Percentiles rank a stretch among this genome's conserved stretches.
These are phyloP conservation scores for Pyrgus malvae DNA, from an alignment of 2,888 invertebrate genomes.

Conservation along the genomic window DNA sequence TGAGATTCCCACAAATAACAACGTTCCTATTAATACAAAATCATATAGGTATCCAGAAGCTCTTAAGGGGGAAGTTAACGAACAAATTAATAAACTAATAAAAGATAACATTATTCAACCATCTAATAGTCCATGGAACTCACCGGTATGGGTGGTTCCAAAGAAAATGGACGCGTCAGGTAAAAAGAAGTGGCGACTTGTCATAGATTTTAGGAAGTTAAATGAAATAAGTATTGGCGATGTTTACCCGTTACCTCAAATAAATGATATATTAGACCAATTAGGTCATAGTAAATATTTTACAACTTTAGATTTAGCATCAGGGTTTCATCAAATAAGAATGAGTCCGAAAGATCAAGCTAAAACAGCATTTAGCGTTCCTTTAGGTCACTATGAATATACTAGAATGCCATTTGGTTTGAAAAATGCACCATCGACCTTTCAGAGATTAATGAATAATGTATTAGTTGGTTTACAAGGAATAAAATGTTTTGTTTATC, in stretches of 20 bases:
- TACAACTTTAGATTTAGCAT: neutral
- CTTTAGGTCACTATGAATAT: slow-evolving; percentile 31
- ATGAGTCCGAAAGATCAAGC: slow-evolving; percentile 16
- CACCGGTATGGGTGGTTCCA: slow-evolving; percentile 35
- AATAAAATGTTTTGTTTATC: neutral
- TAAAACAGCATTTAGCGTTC: slow-evolving; percentile 32
- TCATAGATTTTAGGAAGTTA: slow-evolving; percentile 17
- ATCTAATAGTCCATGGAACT: slow-evolving; percentile 36
- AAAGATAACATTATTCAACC: slow-evolving; percentile 24
- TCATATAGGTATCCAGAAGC: neutral
- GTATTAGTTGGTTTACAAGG: neutral
- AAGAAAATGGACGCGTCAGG: slow-evolving; percentile 37
- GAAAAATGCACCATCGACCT: neutral
- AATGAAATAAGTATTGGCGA: neutral
- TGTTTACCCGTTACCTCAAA: neutral
- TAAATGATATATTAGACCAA: neutral
- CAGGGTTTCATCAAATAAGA: slow-evolving; percentile 23
- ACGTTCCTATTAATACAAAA: neutral
- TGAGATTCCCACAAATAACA: neutral
- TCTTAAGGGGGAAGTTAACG: neutral
- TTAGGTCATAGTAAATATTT: slow-evolving; percentile 29
- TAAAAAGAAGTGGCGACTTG: slow-evolving; percentile 35
- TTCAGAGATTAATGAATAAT: neutral
- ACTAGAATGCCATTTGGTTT: slow-evolving; percentile 31
- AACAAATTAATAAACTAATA: neutral